Base-by-base conservation (phyloP, 2,888 invertebrate species). In the Tolmerus cingulatus region DNA sequence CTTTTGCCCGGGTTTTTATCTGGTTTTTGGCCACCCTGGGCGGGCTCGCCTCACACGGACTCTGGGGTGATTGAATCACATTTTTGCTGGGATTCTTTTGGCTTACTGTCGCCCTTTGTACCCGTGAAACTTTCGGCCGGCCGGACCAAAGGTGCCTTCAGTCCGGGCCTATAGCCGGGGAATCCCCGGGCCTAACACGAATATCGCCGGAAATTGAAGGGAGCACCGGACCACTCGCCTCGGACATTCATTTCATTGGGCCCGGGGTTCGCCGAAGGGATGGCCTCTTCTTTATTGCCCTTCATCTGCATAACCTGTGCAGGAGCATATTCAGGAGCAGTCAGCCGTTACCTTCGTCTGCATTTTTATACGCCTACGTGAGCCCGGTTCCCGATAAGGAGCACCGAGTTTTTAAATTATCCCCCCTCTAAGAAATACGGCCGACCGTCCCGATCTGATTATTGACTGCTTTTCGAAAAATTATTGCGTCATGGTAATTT, bases 401-500 rank as follows among this genome's bases (percentile, higher is more conserved):
- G 66, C 8, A 23, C 12, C 66, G 27, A 66, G 23, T 66, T 66
- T 66, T 66, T 19, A 66, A 66, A 27, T 66, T 27, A 66, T 66
- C 66, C 66, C 12, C 66, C 23, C 66, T 46, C 12, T 9, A 66
- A 66, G 66, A 66, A 66, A 66, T 66, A 66, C 66, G 66, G 27
- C 66, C 66, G 66, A 66, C 66, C 66, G 12, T 4, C 66, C 66
- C 66, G 14, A 66, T 66, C 66, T 66, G 66, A 66, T 55, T 55
- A 81, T 79, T 46, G 79, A 79, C 23, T 43, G 34, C 51, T 81
- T n/a, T 40, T 74, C 66, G 74, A 74, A 85, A 74, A 85, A 85
- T 85, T 85, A 85, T 85, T 74, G 34, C 74, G 85, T 85, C 46
- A 85, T 85, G 85, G 85, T 74, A 85, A 85, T 85, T 74, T 85